These are phyloP conservation scores for Benthosema pterotum DNA, from an alignment of 2,797 vertebrate genomes.

Conservation along the genomic window DNA sequence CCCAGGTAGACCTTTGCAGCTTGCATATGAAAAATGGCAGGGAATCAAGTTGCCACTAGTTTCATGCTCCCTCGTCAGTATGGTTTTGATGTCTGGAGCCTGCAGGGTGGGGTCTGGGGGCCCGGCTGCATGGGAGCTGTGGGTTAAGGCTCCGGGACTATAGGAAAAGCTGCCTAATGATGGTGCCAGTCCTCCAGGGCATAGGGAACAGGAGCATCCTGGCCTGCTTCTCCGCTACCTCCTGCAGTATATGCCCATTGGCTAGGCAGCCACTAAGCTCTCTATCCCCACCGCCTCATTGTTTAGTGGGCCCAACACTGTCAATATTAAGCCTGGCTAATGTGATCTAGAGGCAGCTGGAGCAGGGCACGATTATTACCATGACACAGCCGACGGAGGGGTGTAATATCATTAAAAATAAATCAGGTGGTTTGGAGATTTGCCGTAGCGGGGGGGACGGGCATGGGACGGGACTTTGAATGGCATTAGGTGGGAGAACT, in stretches of 20 bases:
- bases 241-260: constrained; percentile 78
- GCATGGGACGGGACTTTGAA: constrained; percentile 63
- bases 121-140: constrained; percentile 50
- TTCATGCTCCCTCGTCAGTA: constrained; percentile 71
- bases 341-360: constrained; percentile 87
- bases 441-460: constrained; percentile 63
- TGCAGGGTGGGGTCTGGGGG: constrained; percentile 57
- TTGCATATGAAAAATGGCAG: constrained; percentile 58
- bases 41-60: constrained; percentile 76
- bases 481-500: constrained; percentile 77
- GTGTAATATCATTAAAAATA: constrained; percentile 88
- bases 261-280: constrained; percentile 78
- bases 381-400: constrained; percentile 83
- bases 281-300: constrained; percentile 77
- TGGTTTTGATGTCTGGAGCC: constrained; percentile 67
- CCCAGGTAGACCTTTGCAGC: constrained; percentile 33
- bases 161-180: constrained; percentile 74
- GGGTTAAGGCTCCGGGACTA: constrained; percentile 67
- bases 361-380: constrained; percentile 84
- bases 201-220: constrained; percentile 77
- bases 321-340: constrained; percentile 87
- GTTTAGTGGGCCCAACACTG: constrained; percentile 78
- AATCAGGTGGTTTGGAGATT: constrained; percentile 86
- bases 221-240: constrained; percentile 76
- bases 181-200: constrained; percentile 81